These are phyloP conservation scores for Kryptolebias marmoratus DNA, from an alignment of 2,113 vertebrate genomes.

Conservation along the genomic window DNA sequence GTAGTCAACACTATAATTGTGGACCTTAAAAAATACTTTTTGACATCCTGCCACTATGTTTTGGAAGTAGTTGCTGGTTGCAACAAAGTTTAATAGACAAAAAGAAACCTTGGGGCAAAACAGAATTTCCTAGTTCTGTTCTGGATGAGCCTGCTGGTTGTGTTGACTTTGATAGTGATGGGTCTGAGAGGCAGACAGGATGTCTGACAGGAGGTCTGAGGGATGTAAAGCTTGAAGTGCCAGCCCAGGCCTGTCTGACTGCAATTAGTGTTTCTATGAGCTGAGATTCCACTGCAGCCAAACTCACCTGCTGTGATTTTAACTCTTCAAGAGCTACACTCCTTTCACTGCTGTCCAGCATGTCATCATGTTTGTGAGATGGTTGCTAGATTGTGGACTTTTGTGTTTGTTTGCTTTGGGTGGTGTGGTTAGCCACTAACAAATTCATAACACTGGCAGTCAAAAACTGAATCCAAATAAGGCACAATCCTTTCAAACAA, in stretches of 20 bases:
- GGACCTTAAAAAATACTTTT: conserved; percentile 54
- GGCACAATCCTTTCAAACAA: neutral
- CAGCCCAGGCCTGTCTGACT: conserved; percentile 72
- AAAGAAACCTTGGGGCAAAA: conserved; percentile 23
- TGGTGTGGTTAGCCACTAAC: conserved; percentile 7
- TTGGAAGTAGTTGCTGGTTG: conserved; percentile 27
- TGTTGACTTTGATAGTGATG: conserved; percentile 50
- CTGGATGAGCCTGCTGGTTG: conserved; percentile 18
- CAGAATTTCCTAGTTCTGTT: conserved; percentile 25
- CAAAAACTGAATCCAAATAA: conserved; percentile 15
- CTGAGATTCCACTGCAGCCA: conserved; percentile 70
- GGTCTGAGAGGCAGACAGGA: conserved; percentile 59
- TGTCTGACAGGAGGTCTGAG: conserved; percentile 74
- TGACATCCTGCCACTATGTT: conserved; percentile 48
- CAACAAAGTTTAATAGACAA: conserved; percentile 26
- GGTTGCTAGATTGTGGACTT: conserved; percentile 28
- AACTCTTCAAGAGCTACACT: conserved; percentile 43
- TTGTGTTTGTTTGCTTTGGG: conserved; percentile 24
- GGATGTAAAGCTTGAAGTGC: conserved; percentile 62
- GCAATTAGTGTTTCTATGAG: conserved; percentile 74
- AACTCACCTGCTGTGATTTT: conserved; percentile 54
- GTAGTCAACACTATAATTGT: conserved; percentile 59
- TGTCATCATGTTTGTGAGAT: conserved; percentile 32
- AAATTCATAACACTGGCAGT: conserved; percentile 1
- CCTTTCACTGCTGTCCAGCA: conserved; percentile 7